Evolutionary conservation across 2,113 vertebrate species (phyloP), one percentile per base, ranked within the genome.

Genomic region (Macroglossus sobrinus): DNA sequence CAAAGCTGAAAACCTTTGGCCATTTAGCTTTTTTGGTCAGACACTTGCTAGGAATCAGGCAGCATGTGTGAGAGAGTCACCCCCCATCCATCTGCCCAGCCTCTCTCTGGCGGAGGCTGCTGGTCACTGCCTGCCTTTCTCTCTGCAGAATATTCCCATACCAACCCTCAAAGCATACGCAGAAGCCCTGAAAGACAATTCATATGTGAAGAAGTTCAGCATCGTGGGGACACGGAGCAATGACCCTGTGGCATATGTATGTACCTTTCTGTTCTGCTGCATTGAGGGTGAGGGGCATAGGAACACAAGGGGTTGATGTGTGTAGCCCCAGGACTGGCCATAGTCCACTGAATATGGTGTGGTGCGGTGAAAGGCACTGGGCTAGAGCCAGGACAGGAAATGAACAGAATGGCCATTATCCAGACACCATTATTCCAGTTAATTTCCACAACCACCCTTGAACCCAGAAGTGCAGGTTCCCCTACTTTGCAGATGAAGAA

Each of bases 151-250:
- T 97, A 99, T 99, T 97, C 99, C 99, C 53, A 97, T 99, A 74
- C 98, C 98, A 30, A 99, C 98, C 66, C 98, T 99, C 97, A 99
- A 99, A 98, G 99, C 98, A 0, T 99, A 99, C 15, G 99, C 99
- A 0, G 99, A 99, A 87, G 99, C 99, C 0, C 98, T 99, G 98
- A 99, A 99, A 66, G 98, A 98, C 75, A 99, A 99, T 98, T 98
- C 98, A 0, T 98, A 99, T 0, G 99, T 99, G 96, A 99, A 99
- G 97, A 99, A 99, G 97, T 99, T 99, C 97, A 99, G 99, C 98
- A 99, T 99, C 5, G 99, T 99, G 84, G 99, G 99, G 96, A 99
- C 99, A 45, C 98, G 99, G 93, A 99, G 99, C 98, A 99, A 99
- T 0, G 99, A 99, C 96, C 99, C 99, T 0, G 99, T 99, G 89